Percentiles rank a stretch among this genome's conserved stretches.
These are phyloP conservation scores for Zhengitettix transpicula DNA, from an alignment of 2,888 invertebrate genomes.

Conservation along the genomic window DNA sequence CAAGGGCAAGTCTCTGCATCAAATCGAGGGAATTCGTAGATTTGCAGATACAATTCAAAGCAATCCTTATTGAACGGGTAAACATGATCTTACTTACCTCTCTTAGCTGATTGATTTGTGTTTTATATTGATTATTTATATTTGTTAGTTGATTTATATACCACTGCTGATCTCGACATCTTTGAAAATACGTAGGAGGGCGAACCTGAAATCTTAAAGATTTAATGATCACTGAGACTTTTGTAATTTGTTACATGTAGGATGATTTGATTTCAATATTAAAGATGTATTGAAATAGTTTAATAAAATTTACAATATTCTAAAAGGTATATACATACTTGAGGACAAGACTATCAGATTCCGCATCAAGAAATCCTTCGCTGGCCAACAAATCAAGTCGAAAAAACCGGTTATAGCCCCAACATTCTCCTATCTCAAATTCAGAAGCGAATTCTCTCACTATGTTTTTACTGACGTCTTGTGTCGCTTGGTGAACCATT, in stretches of 20 bases:
- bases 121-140: neutral
- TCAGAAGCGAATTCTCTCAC: constrained; percentile 89
- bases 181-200: neutral
- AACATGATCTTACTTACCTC: neutral
- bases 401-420: constrained; percentile 92
- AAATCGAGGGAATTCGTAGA: too few species aligned
- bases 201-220: neutral
- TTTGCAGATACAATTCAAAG: too few species aligned
- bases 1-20: too few species aligned
- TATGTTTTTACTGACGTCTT: constrained; percentile 72
- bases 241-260: too few species aligned
- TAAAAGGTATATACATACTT: constrained; percentile 30
- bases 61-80: too few species aligned
- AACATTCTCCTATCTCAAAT: constrained; percentile 91
- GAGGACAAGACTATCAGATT: constrained; percentile 66
- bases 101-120: neutral
- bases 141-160: neutral
- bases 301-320: too few species aligned
- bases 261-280: too few species aligned
- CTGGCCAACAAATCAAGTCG: constrained; percentile 73
- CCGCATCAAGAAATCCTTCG: constrained; percentile 77
- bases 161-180: neutral
- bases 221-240: neutral
- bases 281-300: too few species aligned
- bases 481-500: constrained; percentile 81